Conservation (phyloP, 2,113 vertebrate species). For the Drymodes brunneopygia region DNA sequence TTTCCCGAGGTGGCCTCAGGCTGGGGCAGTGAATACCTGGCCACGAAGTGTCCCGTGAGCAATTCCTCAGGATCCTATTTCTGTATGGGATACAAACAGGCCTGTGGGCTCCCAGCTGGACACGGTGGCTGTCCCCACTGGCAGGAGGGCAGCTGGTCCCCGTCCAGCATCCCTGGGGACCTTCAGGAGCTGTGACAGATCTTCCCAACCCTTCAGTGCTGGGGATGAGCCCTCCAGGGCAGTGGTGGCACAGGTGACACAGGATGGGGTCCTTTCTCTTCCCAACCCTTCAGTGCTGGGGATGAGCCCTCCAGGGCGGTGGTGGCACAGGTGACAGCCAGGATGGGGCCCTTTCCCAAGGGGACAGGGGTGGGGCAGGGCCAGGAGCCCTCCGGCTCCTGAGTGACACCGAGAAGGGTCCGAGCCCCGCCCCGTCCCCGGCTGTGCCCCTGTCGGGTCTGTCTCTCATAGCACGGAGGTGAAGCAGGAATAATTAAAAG, state of each 20-base stretch:
- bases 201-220: neutral
- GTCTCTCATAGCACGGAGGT: neutral
- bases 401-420: neutral
- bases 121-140: rapidly evolving
- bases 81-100: neutral
- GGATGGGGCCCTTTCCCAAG: neutral
- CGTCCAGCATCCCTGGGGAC: neutral
- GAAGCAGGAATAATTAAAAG: neutral
- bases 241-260: neutral
- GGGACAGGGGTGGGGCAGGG: neutral
- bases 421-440: neutral
- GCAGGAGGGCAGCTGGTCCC: neutral
- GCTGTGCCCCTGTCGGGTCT: neutral
- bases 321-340: neutral
- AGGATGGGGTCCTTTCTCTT: neutral
- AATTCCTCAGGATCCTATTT: rapidly evolving
- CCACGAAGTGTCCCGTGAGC: rapidly evolving
- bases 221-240: no score
- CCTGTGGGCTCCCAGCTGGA: neutral
- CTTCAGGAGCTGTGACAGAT: neutral
- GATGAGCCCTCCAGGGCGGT: no score
- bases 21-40: neutral
- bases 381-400: neutral
- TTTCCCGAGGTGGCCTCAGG: neutral
- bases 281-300: neutral